These are phyloP conservation scores for Alca torda DNA, from an alignment of 2,797 vertebrate genomes.

Conservation along the genomic window DNA sequence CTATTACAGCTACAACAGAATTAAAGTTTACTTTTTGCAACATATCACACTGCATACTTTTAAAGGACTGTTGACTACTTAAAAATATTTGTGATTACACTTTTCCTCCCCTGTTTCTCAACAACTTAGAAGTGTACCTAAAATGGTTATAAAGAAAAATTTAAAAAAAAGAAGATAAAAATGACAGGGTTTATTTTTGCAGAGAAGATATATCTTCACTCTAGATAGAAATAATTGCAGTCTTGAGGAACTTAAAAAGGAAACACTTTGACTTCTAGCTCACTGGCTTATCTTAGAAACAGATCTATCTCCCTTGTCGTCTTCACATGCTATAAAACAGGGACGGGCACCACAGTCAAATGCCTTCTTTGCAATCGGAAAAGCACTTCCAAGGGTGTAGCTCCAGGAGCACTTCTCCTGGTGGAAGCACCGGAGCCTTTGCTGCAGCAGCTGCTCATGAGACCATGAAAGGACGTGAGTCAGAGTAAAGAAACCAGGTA, in stretches of 20 bases:
- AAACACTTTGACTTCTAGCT: slow-evolving; percentile 26
- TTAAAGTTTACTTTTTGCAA: not conserved
- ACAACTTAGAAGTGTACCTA: not conserved
- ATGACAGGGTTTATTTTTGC: not conserved
- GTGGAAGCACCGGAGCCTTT: not conserved
- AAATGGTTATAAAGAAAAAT: not conserved
- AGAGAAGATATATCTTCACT: not conserved
- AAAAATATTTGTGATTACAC: not conserved
- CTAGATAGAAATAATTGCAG: not conserved
- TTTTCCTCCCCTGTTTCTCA: not conserved
- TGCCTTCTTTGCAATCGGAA: not conserved
- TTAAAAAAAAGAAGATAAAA: not conserved
- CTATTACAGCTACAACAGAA: not conserved
- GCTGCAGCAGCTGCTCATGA: not conserved
- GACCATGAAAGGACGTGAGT: not conserved
- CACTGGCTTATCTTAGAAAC: slow-evolving; percentile 27
- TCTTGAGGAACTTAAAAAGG: not conserved
- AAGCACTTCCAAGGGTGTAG: not conserved
- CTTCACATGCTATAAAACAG: slow-evolving; percentile 42
- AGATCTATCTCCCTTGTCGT: not conserved
- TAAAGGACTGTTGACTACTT: not conserved
- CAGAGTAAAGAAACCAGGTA: not conserved
- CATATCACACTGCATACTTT: not conserved
- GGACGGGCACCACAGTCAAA: slow-evolving; percentile 5
- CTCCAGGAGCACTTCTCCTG: not conserved